phyloP scores from a whole-genome alignment of 2,888 invertebrate species.

The Caprella mutica region DNA sequence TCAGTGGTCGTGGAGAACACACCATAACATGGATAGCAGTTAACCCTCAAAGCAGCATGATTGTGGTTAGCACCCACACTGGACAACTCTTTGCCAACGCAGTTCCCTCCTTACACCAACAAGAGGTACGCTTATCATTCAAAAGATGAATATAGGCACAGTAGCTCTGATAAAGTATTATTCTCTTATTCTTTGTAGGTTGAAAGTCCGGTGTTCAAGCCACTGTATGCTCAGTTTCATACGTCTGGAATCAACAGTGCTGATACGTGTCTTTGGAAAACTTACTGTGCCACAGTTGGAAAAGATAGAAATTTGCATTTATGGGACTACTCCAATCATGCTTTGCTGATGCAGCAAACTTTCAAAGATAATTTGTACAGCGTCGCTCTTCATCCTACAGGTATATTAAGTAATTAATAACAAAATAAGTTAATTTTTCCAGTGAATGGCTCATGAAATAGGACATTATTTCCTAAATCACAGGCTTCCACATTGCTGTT shows the following conservation, averaged over 20 bases:
- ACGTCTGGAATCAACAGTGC: constrained; percentile 67
- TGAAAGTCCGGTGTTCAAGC: constrained; percentile 44
- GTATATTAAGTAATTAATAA: constrained; percentile 1
- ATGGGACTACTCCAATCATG: constrained; percentile 82
- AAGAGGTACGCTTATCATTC: too few relatives aligned
- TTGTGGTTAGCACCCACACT: constrained; percentile 43
- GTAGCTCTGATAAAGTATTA: neutral
- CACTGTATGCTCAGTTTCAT: constrained; percentile 64
- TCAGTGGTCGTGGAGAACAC: constrained; percentile 30
- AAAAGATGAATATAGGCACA: too few relatives aligned
- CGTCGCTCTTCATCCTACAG: constrained; percentile 57
- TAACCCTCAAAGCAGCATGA: constrained; percentile 44
- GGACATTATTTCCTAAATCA: neutral
- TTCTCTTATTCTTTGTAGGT: neutral
- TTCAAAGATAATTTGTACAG: constrained; percentile 69
- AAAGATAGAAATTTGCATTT: constrained; percentile 70
- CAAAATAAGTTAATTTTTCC: neutral
- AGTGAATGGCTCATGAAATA: neutral
- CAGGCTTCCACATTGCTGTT: constrained; percentile 69
- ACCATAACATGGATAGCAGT: constrained; percentile 39
- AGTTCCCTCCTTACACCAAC: constrained; percentile 39
- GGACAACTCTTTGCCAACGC: constrained; percentile 44
- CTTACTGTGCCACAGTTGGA: constrained; percentile 60
- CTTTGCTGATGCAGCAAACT: constrained; percentile 60
- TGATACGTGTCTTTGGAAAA: constrained; percentile 55